phyloP scores from a whole-genome alignment of 2,797 vertebrate genomes.

The Myotis vivesi region DNA sequence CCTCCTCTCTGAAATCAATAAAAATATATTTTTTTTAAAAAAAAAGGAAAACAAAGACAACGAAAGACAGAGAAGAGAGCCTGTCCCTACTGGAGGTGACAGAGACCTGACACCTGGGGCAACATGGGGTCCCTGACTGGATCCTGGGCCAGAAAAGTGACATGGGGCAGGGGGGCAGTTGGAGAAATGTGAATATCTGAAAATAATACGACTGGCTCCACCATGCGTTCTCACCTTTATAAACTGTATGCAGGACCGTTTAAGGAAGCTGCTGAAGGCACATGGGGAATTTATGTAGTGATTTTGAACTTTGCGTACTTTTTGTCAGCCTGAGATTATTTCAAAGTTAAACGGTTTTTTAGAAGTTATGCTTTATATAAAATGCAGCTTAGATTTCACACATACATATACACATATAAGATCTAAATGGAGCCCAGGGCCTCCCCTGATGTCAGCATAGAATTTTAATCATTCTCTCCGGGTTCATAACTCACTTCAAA shows the following conservation, averaged over 20 bases:
- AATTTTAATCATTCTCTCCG: background rate
- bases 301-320: background rate
- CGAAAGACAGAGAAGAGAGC: background rate
- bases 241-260: background rate
- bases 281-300: background rate
- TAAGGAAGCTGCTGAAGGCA: background rate
- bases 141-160: background rate
- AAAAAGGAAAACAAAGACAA: background rate
- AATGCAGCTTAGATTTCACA: background rate
- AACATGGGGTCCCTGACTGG: background rate
- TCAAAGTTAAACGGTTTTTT: background rate
- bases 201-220: background rate
- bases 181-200: background rate
- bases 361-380: background rate
- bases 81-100: background rate
- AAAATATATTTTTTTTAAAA: no score
- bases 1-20: no score
- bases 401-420: background rate
- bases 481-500: constrained; percentile 28
- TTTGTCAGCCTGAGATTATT: background rate
- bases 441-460: background rate
- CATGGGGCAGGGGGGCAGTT: background rate
- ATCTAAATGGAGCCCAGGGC: background rate
- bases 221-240: background rate
- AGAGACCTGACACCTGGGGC: background rate